Conservation (phyloP, 2,797 vertebrate genomes). For the Cirrhinus molitorella region DNA sequence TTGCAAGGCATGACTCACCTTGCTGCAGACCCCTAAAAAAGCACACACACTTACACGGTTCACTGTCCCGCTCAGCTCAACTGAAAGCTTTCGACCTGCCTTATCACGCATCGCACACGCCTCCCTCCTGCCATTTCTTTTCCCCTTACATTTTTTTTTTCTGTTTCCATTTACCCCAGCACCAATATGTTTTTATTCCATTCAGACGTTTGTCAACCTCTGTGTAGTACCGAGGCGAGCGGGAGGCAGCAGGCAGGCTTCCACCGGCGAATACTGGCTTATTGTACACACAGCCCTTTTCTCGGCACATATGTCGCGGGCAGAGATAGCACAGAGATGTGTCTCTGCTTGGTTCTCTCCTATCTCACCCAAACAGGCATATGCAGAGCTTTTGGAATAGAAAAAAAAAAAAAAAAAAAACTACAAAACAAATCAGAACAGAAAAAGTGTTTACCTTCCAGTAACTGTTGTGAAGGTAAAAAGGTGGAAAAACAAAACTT, state of each 20-base stretch:
- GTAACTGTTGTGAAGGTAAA: constrained; percentile 31
- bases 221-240: constrained; percentile 60
- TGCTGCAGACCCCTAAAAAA: constrained; percentile 20
- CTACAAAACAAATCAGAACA: constrained; percentile 35
- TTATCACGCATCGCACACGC: constrained; percentile 61
- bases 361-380: constrained; percentile 75
- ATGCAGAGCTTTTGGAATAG: constrained; percentile 64
- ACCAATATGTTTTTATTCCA: constrained; percentile 62
- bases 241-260: constrained; percentile 60
- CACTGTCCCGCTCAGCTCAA: constrained; percentile 44
- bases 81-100: constrained; percentile 59
- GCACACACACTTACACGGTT: constrained; percentile 29
- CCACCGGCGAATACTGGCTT: constrained; percentile 63
- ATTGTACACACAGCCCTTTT: constrained; percentile 53
- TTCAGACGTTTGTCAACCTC: constrained; percentile 62
- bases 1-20: constrained; percentile 28
- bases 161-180: constrained; percentile 67
- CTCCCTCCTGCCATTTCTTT: constrained; percentile 55
- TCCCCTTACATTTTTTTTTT: constrained; percentile 53
- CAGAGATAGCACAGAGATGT: constrained; percentile 72
- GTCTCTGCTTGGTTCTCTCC: constrained; percentile 66
- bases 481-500: constrained; percentile 1
- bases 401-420: constrained; percentile 43
- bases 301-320: constrained; percentile 58
- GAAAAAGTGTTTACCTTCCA: constrained; percentile 46